Evolutionary conservation across 2,113 vertebrate species (phyloP).

Genomic region (Alethe diademata): DNA sequence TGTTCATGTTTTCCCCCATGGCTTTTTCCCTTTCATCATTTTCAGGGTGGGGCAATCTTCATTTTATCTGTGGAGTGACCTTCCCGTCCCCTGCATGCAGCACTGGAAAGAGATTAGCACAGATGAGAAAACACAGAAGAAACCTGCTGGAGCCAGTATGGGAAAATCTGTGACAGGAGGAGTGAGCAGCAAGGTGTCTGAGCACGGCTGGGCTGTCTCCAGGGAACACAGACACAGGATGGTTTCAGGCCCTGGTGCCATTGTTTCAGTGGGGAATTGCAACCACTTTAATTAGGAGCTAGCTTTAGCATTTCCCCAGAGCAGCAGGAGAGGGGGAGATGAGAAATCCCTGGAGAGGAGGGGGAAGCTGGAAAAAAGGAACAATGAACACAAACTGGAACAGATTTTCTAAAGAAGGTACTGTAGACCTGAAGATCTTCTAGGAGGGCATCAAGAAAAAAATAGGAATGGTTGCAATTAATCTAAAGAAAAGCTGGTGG

Average conservation of each 20-base stretch:
- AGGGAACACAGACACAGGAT: not conserved
- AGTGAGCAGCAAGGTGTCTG: constrained; percentile 12
- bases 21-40: not conserved
- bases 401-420: not conserved
- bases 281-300: constrained; percentile 63
- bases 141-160: not conserved
- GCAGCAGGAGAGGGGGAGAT: not conserved
- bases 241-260: constrained; percentile 61
- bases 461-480: not conserved
- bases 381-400: not conserved
- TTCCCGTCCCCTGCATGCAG: not conserved
- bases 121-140: constrained; percentile 29
- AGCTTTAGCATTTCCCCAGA: constrained; percentile 13
- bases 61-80: not conserved
- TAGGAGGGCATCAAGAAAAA: not conserved
- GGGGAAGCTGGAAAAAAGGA: not conserved
- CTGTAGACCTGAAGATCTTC: not conserved
- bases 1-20: not conserved
- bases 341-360: not conserved
- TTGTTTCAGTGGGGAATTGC: constrained; percentile 53
- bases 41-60: not conserved
- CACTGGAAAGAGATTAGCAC: not conserved
- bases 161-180: not conserved
- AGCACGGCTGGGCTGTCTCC: not conserved
- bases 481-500: not conserved